Conservation (phyloP, 2,113 vertebrate species). For the Craseonycteris thonglongyai region DNA sequence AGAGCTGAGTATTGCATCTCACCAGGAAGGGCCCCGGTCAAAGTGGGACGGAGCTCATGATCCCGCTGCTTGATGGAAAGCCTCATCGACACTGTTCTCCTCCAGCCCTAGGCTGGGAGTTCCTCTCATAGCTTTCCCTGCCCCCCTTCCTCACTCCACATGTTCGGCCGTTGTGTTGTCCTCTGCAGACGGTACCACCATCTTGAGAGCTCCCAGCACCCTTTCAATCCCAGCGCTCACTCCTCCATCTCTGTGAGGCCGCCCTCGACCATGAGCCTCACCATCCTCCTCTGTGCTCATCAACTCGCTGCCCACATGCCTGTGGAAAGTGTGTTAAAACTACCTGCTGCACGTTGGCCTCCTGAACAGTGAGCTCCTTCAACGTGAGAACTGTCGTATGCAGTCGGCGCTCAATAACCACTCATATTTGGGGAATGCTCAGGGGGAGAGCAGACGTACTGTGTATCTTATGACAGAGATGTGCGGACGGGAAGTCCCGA, state of each 20-base stretch:
- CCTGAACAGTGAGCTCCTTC: not conserved
- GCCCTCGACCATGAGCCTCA: not conserved
- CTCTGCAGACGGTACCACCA: not conserved
- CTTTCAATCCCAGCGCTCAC: not conserved
- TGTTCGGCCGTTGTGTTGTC: not conserved
- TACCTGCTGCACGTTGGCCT: not conserved
- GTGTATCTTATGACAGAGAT: not conserved
- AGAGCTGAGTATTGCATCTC: fast-evolving
- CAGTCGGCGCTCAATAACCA: not conserved
- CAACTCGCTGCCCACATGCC: not conserved
- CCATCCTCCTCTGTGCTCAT: not conserved
- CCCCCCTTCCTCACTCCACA: not conserved
- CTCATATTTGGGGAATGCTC: not conserved
- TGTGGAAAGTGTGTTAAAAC: not conserved
- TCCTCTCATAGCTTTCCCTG: not conserved
- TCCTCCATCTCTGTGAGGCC: not conserved
- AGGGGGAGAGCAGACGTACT: not conserved
- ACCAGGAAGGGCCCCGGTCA: not conserved
- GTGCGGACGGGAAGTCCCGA: not conserved
- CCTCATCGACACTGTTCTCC: not conserved
- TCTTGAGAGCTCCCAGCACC: not conserved
- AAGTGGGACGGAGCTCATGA: too few species aligned
- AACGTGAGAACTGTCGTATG: not conserved
- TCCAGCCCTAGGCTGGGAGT: too few species aligned
- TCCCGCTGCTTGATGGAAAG: not conserved